phyloP scores from a whole-genome alignment of 2,797 vertebrate genomes.

The Ctenopoma kingsleyae region DNA sequence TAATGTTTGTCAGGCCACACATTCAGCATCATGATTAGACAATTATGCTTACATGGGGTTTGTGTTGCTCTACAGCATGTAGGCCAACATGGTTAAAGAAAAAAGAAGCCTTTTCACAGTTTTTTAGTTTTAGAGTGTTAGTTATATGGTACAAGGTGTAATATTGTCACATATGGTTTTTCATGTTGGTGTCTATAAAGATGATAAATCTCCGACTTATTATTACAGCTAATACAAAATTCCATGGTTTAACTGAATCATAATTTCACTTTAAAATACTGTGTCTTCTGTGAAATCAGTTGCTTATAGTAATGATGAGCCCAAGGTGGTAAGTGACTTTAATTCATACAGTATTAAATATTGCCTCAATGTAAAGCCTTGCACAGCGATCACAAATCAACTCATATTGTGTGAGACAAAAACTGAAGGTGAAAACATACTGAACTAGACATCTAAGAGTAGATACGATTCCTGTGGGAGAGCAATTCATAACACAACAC shows the following conservation, averaged over 20 bases:
- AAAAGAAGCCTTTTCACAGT: neutral
- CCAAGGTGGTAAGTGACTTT: too few species aligned
- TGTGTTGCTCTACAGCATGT: neutral
- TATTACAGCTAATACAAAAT: neutral
- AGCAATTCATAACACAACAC: neutral
- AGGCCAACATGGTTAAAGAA: neutral
- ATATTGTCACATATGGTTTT: too few species aligned
- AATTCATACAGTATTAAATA: neutral
- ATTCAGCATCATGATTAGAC: conserved; percentile 5
- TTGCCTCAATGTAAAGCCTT: neutral
- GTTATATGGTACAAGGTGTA: too few species aligned
- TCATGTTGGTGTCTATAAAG: too few species aligned
- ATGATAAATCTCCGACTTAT: too few species aligned
- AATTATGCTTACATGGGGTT: neutral
- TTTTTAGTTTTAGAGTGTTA: too few species aligned
- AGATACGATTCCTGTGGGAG: neutral
- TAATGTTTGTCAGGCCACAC: neutral
- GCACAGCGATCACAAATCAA: neutral
- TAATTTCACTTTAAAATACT: neutral
- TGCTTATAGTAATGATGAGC: too few species aligned
- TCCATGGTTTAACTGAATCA: neutral
- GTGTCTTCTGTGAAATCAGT: neutral
- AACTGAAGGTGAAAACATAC: conserved; percentile 7
- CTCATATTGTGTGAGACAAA: conserved; percentile 4
- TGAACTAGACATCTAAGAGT: conserved; percentile 13